Evolutionary conservation across 2,888 invertebrate species (phyloP), one percentile per base, ranked within the genome.

Genomic region (Eretmocerus hayati): DNA sequence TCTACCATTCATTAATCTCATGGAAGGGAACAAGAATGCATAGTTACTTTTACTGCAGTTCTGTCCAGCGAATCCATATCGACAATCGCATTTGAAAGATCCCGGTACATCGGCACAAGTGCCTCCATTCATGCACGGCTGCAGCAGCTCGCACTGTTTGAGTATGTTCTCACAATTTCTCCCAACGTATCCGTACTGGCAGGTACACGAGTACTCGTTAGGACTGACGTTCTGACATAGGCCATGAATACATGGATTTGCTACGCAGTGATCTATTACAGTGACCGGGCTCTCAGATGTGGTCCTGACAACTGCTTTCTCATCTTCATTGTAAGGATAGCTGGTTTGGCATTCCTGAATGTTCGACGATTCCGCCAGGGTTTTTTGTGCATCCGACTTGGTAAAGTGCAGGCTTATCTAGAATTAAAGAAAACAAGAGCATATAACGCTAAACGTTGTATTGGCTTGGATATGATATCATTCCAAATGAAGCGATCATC

Each of bases 71-170:
- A 74, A 91, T 26, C 90, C 87, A 2, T 91, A 74, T 0, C 80
- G 81, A 65, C 95, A 95, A 61, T 84, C 81, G 67, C 95, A 95
- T 8, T 80, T 77, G 64, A 84, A 87, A 1, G 75, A 69, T 6
- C 69, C 69, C 35, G 74, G 74, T 5, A 67, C 62, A 20, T 76
- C 72, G 1, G 74, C 72, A 67, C 95, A 95, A 0, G 78, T 78
- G 32, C 90, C 93, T 1, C 83, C 84, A 67, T 92, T 88, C 59
- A 78, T 78, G 65, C 93, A 94, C 0, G 91, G 91, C 23, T 74
- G 74, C 2, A 76, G 72, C 11, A 80, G 73, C 38, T 77, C 76
- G 62, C 88, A 88, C 36, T 80, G 71, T 62, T 84, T 81, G 38
- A 77, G 66, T 45, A 80, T 75, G 13, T 74, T 72, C 61, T 85